phyloP scores from a whole-genome alignment of 2,888 invertebrate genomes.

The Torymus auratus region DNA sequence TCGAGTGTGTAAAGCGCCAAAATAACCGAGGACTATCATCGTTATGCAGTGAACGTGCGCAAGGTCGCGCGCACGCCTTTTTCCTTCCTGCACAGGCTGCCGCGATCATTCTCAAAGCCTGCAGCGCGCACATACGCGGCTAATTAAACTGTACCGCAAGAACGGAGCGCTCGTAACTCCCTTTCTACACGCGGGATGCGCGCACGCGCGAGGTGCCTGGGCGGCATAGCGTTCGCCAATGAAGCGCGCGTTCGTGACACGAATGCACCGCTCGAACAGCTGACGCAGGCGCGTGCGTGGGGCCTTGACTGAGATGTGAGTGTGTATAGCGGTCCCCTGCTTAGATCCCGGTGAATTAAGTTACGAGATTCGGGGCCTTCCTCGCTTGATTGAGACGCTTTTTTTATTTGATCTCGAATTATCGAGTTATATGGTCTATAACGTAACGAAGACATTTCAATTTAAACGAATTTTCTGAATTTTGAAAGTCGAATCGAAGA shows the following conservation, averaged over 20 bases:
- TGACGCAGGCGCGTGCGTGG: conserved; percentile 14
- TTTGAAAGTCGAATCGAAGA: too few relatives aligned
- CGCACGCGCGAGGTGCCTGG: not conserved
- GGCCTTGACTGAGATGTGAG: not conserved
- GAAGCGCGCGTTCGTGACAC: conserved; percentile 36
- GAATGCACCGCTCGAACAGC: conserved; percentile 2
- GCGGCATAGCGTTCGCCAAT: not conserved
- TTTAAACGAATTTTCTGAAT: too few relatives aligned
- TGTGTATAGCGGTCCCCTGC: too few relatives aligned
- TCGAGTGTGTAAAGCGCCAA: too few relatives aligned
- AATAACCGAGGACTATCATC: too few relatives aligned
- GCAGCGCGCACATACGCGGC: conserved; percentile 4
- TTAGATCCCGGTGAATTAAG: too few relatives aligned
- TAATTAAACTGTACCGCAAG: conserved; percentile 57
- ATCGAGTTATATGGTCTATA: too few relatives aligned
- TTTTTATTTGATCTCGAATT: too few relatives aligned
- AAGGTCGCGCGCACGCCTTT: conserved; percentile 9
- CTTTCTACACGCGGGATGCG: conserved; percentile 44
- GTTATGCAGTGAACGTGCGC: conserved; percentile 3
- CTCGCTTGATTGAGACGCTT: too few relatives aligned
- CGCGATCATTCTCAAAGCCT: not conserved
- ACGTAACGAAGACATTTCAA: too few relatives aligned
- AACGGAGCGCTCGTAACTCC: conserved; percentile 47
- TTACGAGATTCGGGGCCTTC: too few relatives aligned
- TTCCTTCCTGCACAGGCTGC: not conserved